phyloP scores from a whole-genome alignment of 2,113 vertebrate species.

The Calidris pygmaea region DNA sequence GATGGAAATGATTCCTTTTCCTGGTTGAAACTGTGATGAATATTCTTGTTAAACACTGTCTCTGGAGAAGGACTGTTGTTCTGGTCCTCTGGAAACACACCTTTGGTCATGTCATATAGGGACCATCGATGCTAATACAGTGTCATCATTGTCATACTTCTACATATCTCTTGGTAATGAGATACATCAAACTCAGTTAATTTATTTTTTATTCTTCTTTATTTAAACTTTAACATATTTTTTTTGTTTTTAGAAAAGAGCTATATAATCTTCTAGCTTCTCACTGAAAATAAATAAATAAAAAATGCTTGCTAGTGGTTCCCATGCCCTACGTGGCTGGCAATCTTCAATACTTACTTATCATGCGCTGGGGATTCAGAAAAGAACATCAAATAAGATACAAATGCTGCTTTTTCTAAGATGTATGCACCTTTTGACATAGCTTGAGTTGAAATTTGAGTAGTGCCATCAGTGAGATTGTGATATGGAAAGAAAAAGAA shows the following conservation, averaged over 20 bases:
- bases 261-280: not conserved
- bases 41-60: not conserved
- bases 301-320: not conserved
- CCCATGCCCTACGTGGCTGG: not conserved
- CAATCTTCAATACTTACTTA: not conserved
- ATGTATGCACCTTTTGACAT: not conserved
- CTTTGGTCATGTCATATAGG: not conserved
- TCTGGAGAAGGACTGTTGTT: not conserved
- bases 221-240: not conserved
- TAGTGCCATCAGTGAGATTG: not conserved
- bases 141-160: not conserved
- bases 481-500: not conserved
- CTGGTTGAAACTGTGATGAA: not conserved
- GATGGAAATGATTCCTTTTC: not conserved
- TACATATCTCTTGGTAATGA: not conserved
- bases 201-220: not conserved
- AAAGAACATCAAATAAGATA: not conserved
- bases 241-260: not conserved
- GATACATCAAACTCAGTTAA: not conserved
- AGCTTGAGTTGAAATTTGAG: not conserved
- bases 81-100: not conserved
- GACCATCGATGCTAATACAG: not conserved
- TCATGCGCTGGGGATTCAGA: not conserved
- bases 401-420: not conserved
- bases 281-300: not conserved